Base-by-base conservation (phyloP, 2,888 invertebrate genomes). In the Dynastes hyllus region DNA sequence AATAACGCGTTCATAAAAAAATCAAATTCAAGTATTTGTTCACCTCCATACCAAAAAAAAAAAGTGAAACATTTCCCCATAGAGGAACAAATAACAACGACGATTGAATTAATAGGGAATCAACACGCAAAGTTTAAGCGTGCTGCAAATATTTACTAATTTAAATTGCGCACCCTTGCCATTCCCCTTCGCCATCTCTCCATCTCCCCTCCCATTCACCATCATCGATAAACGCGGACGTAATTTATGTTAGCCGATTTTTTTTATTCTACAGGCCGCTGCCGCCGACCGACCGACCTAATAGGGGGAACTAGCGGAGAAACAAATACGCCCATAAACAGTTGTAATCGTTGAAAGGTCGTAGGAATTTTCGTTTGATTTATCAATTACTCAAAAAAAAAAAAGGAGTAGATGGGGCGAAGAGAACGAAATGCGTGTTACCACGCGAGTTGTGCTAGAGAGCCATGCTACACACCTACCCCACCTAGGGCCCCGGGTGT, bases 91-190 rank as follows among this genome's bases (percentile, higher is more conserved):
- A 16, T 22, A 58, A 58, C 11, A 45, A 45, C 45, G 45, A 58
- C 22, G 55, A 58, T 58, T 8, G 55, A 16, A 58, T 58, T 58
- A 58, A 58, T 58, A 58, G 55, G 55, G 27, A 58, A 22, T 58
- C 55, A 58, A 22, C 55, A 58, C 55, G 55, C 55, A 58, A 58
- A 16, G 55, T 58, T 58, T 58, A 58, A 58, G 55, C 55, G 55
- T 8, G 55, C 55, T 58, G 22, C 55, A 58, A 58, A 58, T 58
- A 58, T 58, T 58, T 58, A 22, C 55, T 58, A 58, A 58, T 58
- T 58, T 58, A 58, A 58, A 58, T 58, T 58, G 55, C 55, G 6
- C 55, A 45, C 45, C 8, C 11, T 45, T 11, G 6, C 45, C 45
- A 2, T 11, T 45, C 8, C 45, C 45, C 11, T 45, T 8, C 8